A percentile compares a stretch with the other conserved stretches of the same genome.
Conservation (phyloP, 2,797 vertebrate species). For the Sebastes iracundus region DNA sequence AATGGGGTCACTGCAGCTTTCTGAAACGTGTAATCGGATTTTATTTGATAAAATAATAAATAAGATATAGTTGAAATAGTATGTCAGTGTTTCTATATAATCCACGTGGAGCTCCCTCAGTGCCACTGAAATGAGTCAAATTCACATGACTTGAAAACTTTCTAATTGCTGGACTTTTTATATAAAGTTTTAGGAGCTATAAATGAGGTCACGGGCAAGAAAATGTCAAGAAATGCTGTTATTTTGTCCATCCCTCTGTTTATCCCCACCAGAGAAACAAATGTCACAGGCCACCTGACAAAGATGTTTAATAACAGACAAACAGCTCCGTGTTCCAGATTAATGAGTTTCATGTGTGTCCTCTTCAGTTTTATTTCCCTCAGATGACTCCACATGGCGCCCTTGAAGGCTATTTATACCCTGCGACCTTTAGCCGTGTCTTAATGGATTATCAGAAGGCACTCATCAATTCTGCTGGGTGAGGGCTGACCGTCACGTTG, state of each 20-base stretch:
- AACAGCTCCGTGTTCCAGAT: constrained; percentile 58
- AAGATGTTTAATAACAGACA: constrained; percentile 34
- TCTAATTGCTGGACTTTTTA: not conserved
- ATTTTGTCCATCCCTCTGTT: not conserved
- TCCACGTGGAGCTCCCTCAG: not conserved
- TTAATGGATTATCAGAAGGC: constrained; percentile 77
- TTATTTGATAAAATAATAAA: not conserved
- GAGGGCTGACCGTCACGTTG: constrained; percentile 66
- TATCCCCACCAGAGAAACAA: not conserved
- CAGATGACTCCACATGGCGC: constrained; percentile 25
- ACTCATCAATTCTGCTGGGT: constrained; percentile 69
- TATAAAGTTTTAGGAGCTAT: not conserved
- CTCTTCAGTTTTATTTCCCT: constrained; percentile 25
- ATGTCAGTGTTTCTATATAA: not conserved
- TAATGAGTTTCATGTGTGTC: constrained; percentile 62
- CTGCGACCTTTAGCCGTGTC: constrained; percentile 66
- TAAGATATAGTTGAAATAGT: not conserved
- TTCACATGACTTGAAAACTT: not conserved
- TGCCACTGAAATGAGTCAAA: not conserved
- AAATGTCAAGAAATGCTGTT: not conserved
- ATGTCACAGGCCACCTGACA: constrained; percentile 41
- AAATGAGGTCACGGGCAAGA: not conserved
- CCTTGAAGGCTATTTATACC: constrained; percentile 80
- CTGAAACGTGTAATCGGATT: not conserved
- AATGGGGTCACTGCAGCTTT: not conserved